Conservation (phyloP, 2,888 invertebrate genomes). For the Pardosa pseudoannulata region DNA sequence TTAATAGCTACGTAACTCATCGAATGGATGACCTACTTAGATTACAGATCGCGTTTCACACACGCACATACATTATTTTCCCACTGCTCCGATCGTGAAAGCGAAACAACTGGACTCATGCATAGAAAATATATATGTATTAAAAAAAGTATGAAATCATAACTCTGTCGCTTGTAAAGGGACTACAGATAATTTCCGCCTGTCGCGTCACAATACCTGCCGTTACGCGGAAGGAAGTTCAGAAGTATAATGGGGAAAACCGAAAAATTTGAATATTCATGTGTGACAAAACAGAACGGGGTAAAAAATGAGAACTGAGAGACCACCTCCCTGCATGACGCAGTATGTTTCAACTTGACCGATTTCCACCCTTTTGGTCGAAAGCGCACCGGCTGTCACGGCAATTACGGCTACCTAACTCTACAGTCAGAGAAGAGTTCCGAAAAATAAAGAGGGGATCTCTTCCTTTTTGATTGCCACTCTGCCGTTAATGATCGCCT, state of each 20-base stretch:
- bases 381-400: slow-evolving; percentile 47
- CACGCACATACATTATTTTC: no score
- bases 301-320: not conserved
- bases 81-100: no score
- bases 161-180: no score
- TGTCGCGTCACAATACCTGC: no score
- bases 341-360: slow-evolving; percentile 7
- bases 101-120: no score
- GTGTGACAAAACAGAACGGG: not conserved
- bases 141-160: no score
- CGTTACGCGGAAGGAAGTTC: not conserved
- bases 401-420: slow-evolving; percentile 33
- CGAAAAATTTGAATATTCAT: not conserved
- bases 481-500: slow-evolving; percentile 54
- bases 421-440: slow-evolving; percentile 37
- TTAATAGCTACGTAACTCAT: no score
- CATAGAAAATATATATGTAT: no score
- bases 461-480: slow-evolving; percentile 38
- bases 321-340: not conserved
- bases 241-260: not conserved
- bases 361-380: slow-evolving; percentile 40
- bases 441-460: slow-evolving; percentile 24
- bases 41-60: no score
- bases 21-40: no score
- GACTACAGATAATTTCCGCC: no score